These are phyloP conservation scores for Micromesistius poutassou DNA, from an alignment of 2,797 vertebrate species.

Conservation along the genomic window DNA sequence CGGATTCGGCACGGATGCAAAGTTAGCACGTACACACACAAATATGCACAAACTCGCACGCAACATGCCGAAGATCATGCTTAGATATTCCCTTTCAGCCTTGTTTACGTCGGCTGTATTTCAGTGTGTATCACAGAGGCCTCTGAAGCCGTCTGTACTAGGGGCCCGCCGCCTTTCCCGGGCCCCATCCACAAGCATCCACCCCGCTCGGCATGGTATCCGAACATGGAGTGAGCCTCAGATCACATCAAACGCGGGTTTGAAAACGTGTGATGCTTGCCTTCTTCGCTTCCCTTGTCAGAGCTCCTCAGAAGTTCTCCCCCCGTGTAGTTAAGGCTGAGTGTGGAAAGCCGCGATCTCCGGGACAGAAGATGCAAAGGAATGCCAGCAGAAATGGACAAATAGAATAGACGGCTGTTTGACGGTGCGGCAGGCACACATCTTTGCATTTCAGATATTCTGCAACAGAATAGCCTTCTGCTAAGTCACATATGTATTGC, in stretches of 20 bases:
- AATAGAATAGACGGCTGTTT: no score
- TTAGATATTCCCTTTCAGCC: conserved; percentile 48
- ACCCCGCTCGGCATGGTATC: conserved; percentile 24
- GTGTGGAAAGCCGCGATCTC: not conserved
- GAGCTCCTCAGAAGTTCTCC: conserved; percentile 45
- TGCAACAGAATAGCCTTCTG: not conserved
- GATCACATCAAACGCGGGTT: conserved; percentile 55
- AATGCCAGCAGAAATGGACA: not conserved
- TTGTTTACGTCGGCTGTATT: conserved; percentile 41
- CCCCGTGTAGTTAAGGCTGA: conserved; percentile 28
- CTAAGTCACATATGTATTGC: not conserved
- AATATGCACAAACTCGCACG: not conserved
- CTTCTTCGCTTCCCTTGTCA: conserved; percentile 37
- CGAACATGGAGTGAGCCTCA: conserved; percentile 56
- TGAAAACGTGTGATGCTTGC: conserved; percentile 50
- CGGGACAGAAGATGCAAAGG: not conserved
- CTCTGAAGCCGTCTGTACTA: conserved; percentile 34
- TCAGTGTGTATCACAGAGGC: conserved; percentile 34
- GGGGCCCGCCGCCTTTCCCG: conserved; percentile 2
- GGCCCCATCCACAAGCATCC: not conserved
- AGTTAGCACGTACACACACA: not conserved
- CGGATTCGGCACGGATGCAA: not conserved
- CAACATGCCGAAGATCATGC: conserved; percentile 11
- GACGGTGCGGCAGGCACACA: not conserved
- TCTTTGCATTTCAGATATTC: not conserved